Base-by-base conservation (phyloP, 1,140 invertebrate genomes). In the Scaptomyza pallida region DNA sequence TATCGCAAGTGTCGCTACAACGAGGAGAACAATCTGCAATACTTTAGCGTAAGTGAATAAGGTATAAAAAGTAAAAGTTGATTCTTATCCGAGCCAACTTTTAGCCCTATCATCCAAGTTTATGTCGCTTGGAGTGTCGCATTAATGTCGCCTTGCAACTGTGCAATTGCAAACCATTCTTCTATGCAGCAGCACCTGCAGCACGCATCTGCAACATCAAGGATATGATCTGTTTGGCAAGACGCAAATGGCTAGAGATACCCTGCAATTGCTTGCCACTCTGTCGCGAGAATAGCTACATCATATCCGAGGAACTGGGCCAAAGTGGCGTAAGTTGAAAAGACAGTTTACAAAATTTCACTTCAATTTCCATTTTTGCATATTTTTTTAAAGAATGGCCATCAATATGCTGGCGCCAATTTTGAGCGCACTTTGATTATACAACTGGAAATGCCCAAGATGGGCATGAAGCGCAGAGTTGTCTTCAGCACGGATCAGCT, bases 401-500 rank as follows among this genome's bases (percentile, higher is more conserved):
- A 41, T 1, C 50, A 44, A 40, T 74, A 81, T 26, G 26, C 35
- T 15, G 77, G 62, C 19, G 67, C 72, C 9, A 61, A 78, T 44
- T 89, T 89, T 17, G 89, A 90, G 26, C 75, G 89, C 3, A 75
- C 78, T 0, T 56, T 89, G 5, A 78, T 85, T 35, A 55, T 90
- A 12, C 72, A 80, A 19, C 40, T 86, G 54, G 69, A 75, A 10
- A 15, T 90, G 23, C 80, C 89, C 21, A 88, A 77, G 51, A 85
- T 90, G 73, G 86, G 77, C 16, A 85, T 91, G 45, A 89, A 83
- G 41, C 78, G 89, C 2, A 72, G 86, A 15, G 89, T 91, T 9
- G 86, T 91, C 3, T 90, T 90, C 23, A 91, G 89, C 45, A 70
- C 73, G 8, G 89, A 91, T 73, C 89, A 91, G 57, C 47, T 91